These are phyloP conservation scores for Nebria brevicollis DNA, from an alignment of 2,888 invertebrate species.

Conservation along the genomic window DNA sequence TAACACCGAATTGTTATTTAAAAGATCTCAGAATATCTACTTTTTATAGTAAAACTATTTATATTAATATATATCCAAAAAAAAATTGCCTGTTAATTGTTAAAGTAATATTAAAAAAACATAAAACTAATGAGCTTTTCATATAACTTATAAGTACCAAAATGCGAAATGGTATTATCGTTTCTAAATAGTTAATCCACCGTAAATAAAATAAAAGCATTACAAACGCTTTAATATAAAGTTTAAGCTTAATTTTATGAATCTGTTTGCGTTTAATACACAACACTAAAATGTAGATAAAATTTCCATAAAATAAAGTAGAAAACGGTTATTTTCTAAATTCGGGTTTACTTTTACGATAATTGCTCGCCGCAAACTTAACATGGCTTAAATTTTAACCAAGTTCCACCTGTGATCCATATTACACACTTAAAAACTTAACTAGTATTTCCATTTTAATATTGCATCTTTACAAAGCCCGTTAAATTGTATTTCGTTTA, in stretches of 20 bases:
- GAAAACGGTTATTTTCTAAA: conserved; percentile 36
- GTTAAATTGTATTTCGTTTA: too few relatives aligned
- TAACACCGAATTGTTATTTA: too few relatives aligned
- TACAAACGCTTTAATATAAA: not conserved
- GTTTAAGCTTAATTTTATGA: conserved; percentile 11
- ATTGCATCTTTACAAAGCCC: not conserved
- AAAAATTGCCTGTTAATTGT: too few relatives aligned
- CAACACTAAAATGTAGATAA: conserved; percentile 27
- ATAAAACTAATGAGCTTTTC: not conserved
- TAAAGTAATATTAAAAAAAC: too few relatives aligned
- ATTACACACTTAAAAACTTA: not conserved
- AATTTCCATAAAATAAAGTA: conserved; percentile 38
- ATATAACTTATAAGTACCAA: too few relatives aligned
- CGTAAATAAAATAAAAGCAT: conserved; percentile 18
- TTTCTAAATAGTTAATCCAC: not conserved
- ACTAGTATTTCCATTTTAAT: not conserved
- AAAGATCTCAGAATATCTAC: too few relatives aligned
- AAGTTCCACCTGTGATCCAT: conserved; percentile 19
- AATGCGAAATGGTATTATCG: not conserved
- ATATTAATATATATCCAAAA: too few relatives aligned
- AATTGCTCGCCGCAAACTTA: conserved; percentile 30
- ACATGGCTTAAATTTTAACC: conserved; percentile 17
- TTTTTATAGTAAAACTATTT: too few relatives aligned
- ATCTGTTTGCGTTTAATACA: conserved; percentile 18
- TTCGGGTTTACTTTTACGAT: conserved; percentile 38